These are phyloP conservation scores for Apteryx mantelli DNA, from an alignment of 2,113 vertebrate genomes.

Conservation along the genomic window DNA sequence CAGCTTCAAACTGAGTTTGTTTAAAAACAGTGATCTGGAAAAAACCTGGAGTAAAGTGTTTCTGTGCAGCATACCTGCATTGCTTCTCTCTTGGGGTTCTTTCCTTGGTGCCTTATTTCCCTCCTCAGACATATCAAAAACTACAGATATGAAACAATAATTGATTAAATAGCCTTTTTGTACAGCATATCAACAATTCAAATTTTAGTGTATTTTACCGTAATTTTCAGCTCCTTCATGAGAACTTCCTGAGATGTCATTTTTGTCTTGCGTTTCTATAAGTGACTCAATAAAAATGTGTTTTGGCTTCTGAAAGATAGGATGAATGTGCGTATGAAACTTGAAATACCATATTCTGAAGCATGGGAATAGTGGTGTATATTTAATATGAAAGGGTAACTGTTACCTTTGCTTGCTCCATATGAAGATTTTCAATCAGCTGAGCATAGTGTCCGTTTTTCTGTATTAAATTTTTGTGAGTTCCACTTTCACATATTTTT, in stretches of 20 bases:
- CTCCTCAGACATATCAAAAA: conserved; percentile 78
- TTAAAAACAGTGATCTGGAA: background rate
- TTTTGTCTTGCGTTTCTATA: background rate
- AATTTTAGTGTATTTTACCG: conserved; percentile 57
- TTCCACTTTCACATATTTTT: conserved; percentile 80
- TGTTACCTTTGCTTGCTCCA: conserved; percentile 76
- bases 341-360: background rate
- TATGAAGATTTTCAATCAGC: conserved; percentile 78
- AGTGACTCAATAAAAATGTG: conserved; percentile 9
- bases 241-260: background rate
- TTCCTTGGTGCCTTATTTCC: conserved; percentile 12
- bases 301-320: conserved; percentile 45
- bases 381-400: background rate
- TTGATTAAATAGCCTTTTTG: background rate
- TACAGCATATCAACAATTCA: background rate
- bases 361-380: background rate
- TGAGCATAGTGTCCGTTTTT: conserved; percentile 77
- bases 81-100: background rate
- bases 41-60: background rate
- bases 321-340: background rate
- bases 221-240: conserved; percentile 56
- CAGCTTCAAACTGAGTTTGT: background rate
- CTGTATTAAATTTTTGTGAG: conserved; percentile 77
- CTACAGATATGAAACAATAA: conserved; percentile 61
- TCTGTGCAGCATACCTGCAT: conserved; percentile 36